These are phyloP conservation scores for Papilio protenor DNA, from an alignment of 2,888 invertebrate genomes.

Conservation along the genomic window DNA sequence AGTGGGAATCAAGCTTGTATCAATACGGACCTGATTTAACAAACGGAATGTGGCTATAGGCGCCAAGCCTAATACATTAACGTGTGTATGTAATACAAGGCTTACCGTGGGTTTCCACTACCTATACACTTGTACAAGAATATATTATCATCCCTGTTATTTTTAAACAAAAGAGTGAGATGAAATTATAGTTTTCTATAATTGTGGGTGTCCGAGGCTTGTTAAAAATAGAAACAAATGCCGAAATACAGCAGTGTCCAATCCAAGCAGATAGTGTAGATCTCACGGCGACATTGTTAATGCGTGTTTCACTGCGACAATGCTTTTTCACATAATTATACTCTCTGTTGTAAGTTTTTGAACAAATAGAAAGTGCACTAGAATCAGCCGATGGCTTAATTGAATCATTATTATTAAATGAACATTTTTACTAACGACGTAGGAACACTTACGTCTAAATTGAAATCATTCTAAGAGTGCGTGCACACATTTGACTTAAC, in stretches of 20 bases:
- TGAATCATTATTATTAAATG: constrained; percentile 38
- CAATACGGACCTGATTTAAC: background rate
- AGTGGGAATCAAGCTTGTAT: no score
- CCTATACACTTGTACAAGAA: no score
- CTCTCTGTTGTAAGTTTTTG: constrained; percentile 47
- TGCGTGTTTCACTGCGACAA: constrained; percentile 63
- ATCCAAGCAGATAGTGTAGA: constrained; percentile 54
- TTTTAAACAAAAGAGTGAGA: background rate
- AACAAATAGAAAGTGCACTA: constrained; percentile 50
- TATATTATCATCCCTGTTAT: no score
- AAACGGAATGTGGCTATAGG: background rate
- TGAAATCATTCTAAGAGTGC: no score
- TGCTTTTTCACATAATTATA: constrained; percentile 71
- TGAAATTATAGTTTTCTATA: no score
- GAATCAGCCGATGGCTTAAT: constrained; percentile 44
- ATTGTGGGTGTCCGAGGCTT: background rate
- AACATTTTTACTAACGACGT: background rate
- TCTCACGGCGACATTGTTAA: constrained; percentile 61
- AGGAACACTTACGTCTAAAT: no score
- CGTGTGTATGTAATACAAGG: background rate
- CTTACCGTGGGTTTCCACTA: background rate
- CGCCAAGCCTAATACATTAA: background rate
- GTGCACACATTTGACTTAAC: no score
- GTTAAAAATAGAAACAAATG: constrained; percentile 47
- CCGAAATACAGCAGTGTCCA: constrained; percentile 56